Evolutionary conservation across 1,140 invertebrate genomes (phyloP), one percentile per base, ranked within the genome.

Genomic region (Mamestra configurata): DNA sequence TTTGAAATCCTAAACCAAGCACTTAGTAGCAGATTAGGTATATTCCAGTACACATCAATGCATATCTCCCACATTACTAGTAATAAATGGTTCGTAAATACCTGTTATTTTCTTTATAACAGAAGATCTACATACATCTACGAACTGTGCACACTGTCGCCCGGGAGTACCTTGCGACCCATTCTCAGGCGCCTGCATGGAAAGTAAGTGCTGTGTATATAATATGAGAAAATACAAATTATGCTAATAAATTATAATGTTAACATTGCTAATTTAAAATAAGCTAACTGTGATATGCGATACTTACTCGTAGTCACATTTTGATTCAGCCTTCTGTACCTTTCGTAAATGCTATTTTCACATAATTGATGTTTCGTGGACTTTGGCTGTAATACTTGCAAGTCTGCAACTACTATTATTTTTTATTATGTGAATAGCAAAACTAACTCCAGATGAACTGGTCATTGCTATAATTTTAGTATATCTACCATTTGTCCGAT

Each of bases 161-260:
- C 95, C 96, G 43, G 97, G 97, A 76, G 96, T 96, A 24, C 95
- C 96, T 20, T 98, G 98, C 82, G 97, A 98, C 93, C 96, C 96
- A 49, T 95, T 96, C 61, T 97, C 97, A 7, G 97, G 97, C 20
- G 97, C 96, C 70, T 98, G 98, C 90, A 96, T 97, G 80, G 97
- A 97, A 97, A 97, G 98, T 97, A 96, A 95, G 96, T 96, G 91
- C 43, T 43, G 46, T 75, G 59, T 43, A 68, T 31, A 77, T 71
- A 68, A 71, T 77, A 64, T n/a, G 13, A 49, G 5, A 35, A 22
- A 24, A 57, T 68, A 53, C 13, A 70, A 64, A 35, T 71, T n/a
- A 66, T 72, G 75, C 77, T 86, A 80, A 64, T n/a, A n/a, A n/a
- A n/a, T 83, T 70, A 79, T 81, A 77, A 81, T 66, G 70, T 84